Base-by-base conservation (phyloP, 2,888 invertebrate genomes). In the Choristoneura rosaceana region DNA sequence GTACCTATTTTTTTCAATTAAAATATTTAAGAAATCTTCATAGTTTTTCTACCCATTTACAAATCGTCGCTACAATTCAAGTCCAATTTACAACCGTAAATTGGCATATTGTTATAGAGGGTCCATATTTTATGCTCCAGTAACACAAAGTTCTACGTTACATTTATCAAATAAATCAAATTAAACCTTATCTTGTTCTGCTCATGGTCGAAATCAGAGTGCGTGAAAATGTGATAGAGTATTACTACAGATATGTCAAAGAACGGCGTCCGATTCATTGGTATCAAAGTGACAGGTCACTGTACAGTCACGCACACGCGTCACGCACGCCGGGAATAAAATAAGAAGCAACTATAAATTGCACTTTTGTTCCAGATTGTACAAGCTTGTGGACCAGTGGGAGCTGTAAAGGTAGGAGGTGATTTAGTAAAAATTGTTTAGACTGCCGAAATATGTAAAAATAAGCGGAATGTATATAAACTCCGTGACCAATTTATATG, bases 361-460 rank as follows among this genome's bases (percentile, higher is more conserved):
- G 87, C 87, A 87, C 84, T 87, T 88, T 89, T 89, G 89, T 90
- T 89, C 81, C 89, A 87, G 86, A 84, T 81, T 79, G 70, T 67
- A 77, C 76, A 67, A 73, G 79, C 47, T 17, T 12, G 79, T 74
- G 62, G 12, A 77, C 78, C 82, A 84, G 71, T 78, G 75, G 12
- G 12, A 71, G 82, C 76, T 73, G 68, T 43, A 74, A 76, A 76
- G 71, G 69, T 73, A 73, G 52, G 73, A 25, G 12, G n/a, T 3
- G 12, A 34, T 12, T 33, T 12, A 47, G n/a, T 47, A n/a, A 9
- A 43, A 43, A 47, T 14, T n/a, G 12, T 47, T 47, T 38, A 38
- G 34, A 34, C 4, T 38, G 0, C 7, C 4, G 7, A 7, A 38
- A 38, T 38, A 7, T 7, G 7, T 25, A 25, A 25, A 25, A 25